A percentile compares a stretch with the other conserved stretches of the same genome.
Conservation (phyloP, 92 coral and sea anemone genomes). For the Phenganax stokvisi region DNA sequence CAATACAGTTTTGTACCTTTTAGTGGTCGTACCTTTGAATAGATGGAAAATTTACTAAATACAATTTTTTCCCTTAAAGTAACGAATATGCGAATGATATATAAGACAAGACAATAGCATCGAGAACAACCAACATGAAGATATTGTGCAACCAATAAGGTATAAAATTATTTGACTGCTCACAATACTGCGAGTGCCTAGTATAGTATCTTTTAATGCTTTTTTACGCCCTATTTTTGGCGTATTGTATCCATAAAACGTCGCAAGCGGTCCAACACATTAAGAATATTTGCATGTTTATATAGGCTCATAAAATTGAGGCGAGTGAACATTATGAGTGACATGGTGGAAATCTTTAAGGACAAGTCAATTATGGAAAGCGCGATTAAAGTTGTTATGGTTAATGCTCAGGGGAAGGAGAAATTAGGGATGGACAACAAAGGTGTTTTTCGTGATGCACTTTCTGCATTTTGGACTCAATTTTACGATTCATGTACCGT, state of each 20-base stretch:
- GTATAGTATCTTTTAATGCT: too few relatives aligned
- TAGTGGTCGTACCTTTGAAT: too few relatives aligned
- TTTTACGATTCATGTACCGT: slow-evolving; percentile 50
- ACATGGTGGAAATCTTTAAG: slow-evolving; percentile 52
- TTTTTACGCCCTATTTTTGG: not conserved
- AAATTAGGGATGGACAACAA: slow-evolving; percentile 52
- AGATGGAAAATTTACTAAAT: too few relatives aligned
- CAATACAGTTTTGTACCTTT: too few relatives aligned
- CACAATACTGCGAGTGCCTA: too few relatives aligned
- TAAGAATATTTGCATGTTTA: not conserved
- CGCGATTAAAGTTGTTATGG: slow-evolving; percentile 46
- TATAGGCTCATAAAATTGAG: slow-evolving; percentile 39
- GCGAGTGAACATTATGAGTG: slow-evolving; percentile 43
- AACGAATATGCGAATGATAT: too few relatives aligned
- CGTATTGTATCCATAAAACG: not conserved
- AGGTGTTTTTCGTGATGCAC: slow-evolving; percentile 59
- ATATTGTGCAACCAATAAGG: too few relatives aligned
- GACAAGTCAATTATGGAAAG: slow-evolving; percentile 43
- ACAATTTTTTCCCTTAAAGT: too few relatives aligned
- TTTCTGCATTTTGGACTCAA: slow-evolving; percentile 52
- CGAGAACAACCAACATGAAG: too few relatives aligned
- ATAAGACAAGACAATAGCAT: too few relatives aligned
- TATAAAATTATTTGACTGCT: too few relatives aligned
- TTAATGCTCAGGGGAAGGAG: slow-evolving; percentile 54
- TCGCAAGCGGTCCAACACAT: not conserved